phyloP scores from a whole-genome alignment of 2,888 invertebrate species.

The Oxycera nigricornis region DNA sequence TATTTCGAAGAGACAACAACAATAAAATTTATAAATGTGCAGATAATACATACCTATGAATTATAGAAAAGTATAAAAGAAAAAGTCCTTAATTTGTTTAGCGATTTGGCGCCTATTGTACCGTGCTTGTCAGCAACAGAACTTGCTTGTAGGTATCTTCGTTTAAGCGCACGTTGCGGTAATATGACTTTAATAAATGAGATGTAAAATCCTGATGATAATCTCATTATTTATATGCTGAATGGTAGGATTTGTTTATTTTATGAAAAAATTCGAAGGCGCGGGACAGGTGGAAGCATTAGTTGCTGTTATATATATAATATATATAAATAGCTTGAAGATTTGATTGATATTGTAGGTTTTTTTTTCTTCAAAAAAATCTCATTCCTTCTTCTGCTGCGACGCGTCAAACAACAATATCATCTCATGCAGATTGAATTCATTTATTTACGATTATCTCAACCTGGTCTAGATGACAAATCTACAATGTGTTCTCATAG shows the following conservation, averaged over 20 bases:
- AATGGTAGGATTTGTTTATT: neutral
- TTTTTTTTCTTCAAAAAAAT: too few species aligned
- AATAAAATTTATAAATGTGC: conserved; percentile 2
- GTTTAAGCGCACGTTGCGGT: neutral
- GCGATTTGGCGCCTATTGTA: neutral
- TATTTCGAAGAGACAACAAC: neutral
- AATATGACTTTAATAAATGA: conserved; percentile 26
- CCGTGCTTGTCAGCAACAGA: neutral
- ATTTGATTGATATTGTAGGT: too few species aligned
- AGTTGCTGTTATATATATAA: too few species aligned
- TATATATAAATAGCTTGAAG: too few species aligned
- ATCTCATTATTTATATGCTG: neutral
- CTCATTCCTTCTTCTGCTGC: too few species aligned
- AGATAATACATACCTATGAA: conserved; percentile 24
- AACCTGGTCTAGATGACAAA: too few species aligned
- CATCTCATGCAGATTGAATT: too few species aligned
- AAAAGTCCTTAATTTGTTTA: neutral
- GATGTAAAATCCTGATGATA: conserved; percentile 27
- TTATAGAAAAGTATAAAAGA: neutral
- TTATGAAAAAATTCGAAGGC: too few species aligned
- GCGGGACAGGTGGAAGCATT: too few species aligned
- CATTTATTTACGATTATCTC: too few species aligned
- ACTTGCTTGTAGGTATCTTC: neutral
- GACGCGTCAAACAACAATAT: too few species aligned
- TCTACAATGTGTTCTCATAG: neutral